Evolutionary conservation across 2,797 vertebrate genomes (phyloP).

Genomic region (Ataeniobius toweri): DNA sequence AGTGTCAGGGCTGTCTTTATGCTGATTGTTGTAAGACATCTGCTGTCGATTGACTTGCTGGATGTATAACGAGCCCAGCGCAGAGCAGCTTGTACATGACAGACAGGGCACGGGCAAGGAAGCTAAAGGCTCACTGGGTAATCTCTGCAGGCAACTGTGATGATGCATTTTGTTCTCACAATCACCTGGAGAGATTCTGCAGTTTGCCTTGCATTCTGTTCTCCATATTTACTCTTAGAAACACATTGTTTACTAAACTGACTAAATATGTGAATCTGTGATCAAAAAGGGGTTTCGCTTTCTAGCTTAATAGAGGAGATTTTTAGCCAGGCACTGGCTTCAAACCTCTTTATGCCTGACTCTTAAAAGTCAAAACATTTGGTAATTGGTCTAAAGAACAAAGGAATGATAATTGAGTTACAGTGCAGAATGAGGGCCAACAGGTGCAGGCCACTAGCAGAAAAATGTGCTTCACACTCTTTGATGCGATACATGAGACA

Average conservation of each 20-base stretch:
- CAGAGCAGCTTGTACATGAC: constrained; percentile 24
- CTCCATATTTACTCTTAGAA: not conserved
- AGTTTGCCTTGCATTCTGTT: constrained; percentile 74
- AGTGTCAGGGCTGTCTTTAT: constrained; percentile 65
- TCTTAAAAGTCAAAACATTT: constrained; percentile 55
- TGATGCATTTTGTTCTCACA: constrained; percentile 87
- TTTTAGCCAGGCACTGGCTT: constrained; percentile 30
- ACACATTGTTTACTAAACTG: not conserved
- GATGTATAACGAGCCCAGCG: constrained; percentile 42
- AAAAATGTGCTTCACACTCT: constrained; percentile 56
- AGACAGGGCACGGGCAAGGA: constrained; percentile 5
- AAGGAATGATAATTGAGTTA: constrained; percentile 33
- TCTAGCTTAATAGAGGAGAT: constrained; percentile 43
- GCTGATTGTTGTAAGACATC: constrained; percentile 75
- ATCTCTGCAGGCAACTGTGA: constrained; percentile 99
- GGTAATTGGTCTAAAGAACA: constrained; percentile 32
- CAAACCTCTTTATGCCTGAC: constrained; percentile 42
- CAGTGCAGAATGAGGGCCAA: constrained; percentile 55
- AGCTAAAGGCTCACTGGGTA: constrained; percentile 84
- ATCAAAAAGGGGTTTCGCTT: constrained; percentile 54
- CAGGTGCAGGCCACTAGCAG: constrained; percentile 70
- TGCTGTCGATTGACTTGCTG: constrained; percentile 72
- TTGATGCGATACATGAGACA: constrained; percentile 42
- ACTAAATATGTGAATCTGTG: constrained; percentile 18
- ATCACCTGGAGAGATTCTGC: constrained; percentile 93